These are phyloP conservation scores for Brenthis daphne DNA, from an alignment of 2,888 invertebrate genomes.

Conservation along the genomic window DNA sequence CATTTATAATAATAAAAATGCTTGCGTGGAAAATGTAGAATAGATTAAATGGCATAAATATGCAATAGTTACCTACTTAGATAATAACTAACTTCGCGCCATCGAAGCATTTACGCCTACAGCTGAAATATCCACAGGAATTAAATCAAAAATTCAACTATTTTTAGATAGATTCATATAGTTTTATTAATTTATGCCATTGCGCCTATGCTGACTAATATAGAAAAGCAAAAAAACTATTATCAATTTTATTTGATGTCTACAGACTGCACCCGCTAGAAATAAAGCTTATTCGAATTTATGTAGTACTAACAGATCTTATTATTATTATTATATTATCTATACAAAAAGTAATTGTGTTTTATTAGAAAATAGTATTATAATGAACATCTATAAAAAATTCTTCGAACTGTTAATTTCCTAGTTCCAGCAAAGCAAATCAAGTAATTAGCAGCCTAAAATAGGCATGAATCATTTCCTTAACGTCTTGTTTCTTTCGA, in stretches of 20 bases:
- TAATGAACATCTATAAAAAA: background rate
- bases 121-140: constrained; percentile 19
- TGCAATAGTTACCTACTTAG: constrained; percentile 26
- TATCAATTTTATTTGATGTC: too few relatives aligned
- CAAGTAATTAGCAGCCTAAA: constrained; percentile 28
- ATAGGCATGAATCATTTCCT: constrained; percentile 30
- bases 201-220: too few relatives aligned
- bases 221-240: too few relatives aligned
- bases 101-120: constrained; percentile 23
- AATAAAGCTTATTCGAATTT: too few relatives aligned
- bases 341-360: too few relatives aligned
- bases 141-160: background rate
- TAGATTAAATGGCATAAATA: constrained; percentile 31
- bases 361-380: too few relatives aligned
- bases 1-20: constrained; percentile 32
- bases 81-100: constrained; percentile 26
- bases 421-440: constrained; percentile 27
- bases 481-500: constrained; percentile 22
- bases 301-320: too few relatives aligned
- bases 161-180: too few relatives aligned
- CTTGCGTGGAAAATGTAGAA: constrained; percentile 27
- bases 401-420: constrained; percentile 30
- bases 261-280: too few relatives aligned
- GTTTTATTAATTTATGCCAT: too few relatives aligned
- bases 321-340: too few relatives aligned